Evolutionary conservation across 2,888 invertebrate genomes (phyloP).

Genomic region (Serrognathus titanus): DNA sequence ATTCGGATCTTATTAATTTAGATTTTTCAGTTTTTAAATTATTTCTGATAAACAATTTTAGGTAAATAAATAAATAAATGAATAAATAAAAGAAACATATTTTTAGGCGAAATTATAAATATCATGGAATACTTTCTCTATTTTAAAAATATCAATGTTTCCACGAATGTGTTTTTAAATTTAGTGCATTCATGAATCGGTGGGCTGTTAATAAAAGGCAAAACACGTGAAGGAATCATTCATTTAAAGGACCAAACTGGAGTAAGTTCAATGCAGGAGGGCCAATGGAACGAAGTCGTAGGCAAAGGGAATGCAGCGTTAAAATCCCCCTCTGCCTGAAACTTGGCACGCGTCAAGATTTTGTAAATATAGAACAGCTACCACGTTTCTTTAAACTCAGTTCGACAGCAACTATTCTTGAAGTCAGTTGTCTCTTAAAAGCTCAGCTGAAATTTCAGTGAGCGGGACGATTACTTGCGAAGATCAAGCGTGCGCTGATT

Average conservation of each 20-base stretch:
- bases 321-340: slow-evolving; percentile 38
- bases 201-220: background rate
- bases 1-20: too few relatives aligned
- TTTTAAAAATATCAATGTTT: background rate
- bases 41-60: too few relatives aligned
- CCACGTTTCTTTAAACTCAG: slow-evolving; percentile 44
- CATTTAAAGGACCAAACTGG: slow-evolving; percentile 10
- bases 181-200: background rate
- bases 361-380: slow-evolving; percentile 50
- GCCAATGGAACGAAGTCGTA: slow-evolving; percentile 35
- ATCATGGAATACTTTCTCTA: too few relatives aligned
- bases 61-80: too few relatives aligned
- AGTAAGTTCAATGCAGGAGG: slow-evolving; percentile 33
- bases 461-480: background rate
- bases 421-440: slow-evolving; percentile 10
- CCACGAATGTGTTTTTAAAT: background rate
- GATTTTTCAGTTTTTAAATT: too few relatives aligned
- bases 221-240: slow-evolving; percentile 10
- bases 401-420: slow-evolving; percentile 36
- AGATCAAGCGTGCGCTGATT: slow-evolving; percentile 1
- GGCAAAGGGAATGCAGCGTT: slow-evolving; percentile 23
- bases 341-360: slow-evolving; percentile 50
- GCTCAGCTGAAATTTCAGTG: background rate
- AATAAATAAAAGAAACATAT: too few relatives aligned
- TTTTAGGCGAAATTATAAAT: too few relatives aligned